Base-by-base conservation (phyloP, 2,113 vertebrate genomes). In the Spea bombifrons region DNA sequence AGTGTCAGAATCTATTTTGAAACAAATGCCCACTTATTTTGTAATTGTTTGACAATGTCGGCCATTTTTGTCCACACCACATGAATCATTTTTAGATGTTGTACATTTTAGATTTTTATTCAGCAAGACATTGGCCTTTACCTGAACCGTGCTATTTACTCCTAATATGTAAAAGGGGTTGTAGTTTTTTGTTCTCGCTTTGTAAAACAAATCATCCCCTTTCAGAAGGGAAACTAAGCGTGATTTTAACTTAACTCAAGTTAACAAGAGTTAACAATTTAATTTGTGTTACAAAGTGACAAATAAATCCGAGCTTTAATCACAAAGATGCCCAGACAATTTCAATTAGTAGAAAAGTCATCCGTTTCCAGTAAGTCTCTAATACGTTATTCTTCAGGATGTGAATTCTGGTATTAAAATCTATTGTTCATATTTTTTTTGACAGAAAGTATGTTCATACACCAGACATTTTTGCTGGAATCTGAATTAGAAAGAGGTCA, bases 71-170 rank as follows among this genome's bases (percentile, higher is more conserved):
- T 30, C 30, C 30, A 30, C 30, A 30, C 30, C 30, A 30, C 30
- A 30, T 30, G 30, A 30, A 30, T 30, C 30, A 30, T 30, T 30
- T 30, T 30, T 30, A 30, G 30, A 30, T 30, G 30, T 30, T 30
- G 30, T 30, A 30, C 30, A 30, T 30, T 30, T 30, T 30, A 30
- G 30, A 2, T 30, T 30, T 30, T 30, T 30, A 30, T 30, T 30
- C 30, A 30, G 30, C 4, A 2, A 59, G 55, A 66, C 65, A 66
- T 30, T 8, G 64, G 53, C 74, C 74, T 75, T 45, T 16, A 53
- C 7, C 13, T 75, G 74, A 75, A 67, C 74, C 53, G 16, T 66
- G n/a, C 15, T 13, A 59, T 59, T 12, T 59, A 59, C 8, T 59
- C 55, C 10, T 59, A 13, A 59, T 13, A 59, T 30, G 30, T 30